Base-by-base conservation (phyloP, 2,113 vertebrate species). In the Indicator maculatus region DNA sequence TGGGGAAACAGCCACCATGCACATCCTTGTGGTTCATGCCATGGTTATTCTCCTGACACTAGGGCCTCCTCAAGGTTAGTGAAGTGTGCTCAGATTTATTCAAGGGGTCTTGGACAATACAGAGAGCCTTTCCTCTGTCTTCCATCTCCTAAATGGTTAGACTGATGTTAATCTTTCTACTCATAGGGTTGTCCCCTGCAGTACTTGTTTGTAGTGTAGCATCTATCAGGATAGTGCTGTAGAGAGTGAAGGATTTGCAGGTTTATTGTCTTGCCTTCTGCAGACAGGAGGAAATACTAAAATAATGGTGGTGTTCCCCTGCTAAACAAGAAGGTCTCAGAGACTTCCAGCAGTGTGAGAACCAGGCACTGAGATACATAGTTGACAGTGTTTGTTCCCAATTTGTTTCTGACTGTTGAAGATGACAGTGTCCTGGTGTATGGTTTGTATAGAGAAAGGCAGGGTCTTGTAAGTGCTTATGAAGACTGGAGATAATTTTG, bases 1-100 rank as follows among this genome's bases (percentile, higher is more conserved):
- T 17, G 99, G 99, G 67, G 99, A 99, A 95, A 99, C 99, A 0
- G 99, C 99, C 63, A 99, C 99, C 4, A 99, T 99, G 99, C 99
- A 99, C 95, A 99, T 99, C 66, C 98, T 99, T 21, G 99, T 99
- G 27, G 99, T 99, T 58, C 99, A 99, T 3, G 99, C 99, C 72
- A 99, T 99, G 98, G 99, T 99, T 91, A 99, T 99, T 89, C 98
- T 99, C 61, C 98, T 99, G 90, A 99, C 99, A 0, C 94, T 99
- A 11, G 99, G 99, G 15, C 99, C 99, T 0, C 99, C 99, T 55
- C 99, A 98, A 95, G 98, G 99, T 99, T 89, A 92, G 96, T 72
- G 47, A 47, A 92, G 11, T 56, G 13, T 60, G 21, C 27, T 87
- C 11, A 60, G 26, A 38, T 64, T 12, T 71, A 66, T 76, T 81